Base-by-base conservation (phyloP, 1,140 invertebrate species). In the Oedothorax gibbosus region DNA sequence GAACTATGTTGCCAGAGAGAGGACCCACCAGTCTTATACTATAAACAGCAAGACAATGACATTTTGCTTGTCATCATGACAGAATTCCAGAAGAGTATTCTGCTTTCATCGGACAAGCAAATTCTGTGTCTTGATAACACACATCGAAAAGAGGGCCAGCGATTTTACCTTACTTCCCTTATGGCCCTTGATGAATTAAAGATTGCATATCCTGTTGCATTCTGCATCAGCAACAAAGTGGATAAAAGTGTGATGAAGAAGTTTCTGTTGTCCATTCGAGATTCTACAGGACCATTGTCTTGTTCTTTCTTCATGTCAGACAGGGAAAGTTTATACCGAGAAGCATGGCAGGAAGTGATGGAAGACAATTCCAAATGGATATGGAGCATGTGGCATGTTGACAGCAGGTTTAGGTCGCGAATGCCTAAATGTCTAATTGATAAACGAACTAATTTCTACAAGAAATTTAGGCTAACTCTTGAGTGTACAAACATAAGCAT, bases 331-430 rank as follows among this genome's bases (percentile, higher is more conserved):
- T 80, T 68, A 11, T 80, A 69, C 65, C 69, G 50, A 35, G 77
- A 80, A 56, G 64, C 77, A 56, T 80, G 77, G 77, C 49, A 56
- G 50, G 77, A 80, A 80, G 56, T 69, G 18, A 80, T 80, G 77
- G 15, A 68, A 21, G 77, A 68, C n/a, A 9, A 68, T 14, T 54
- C 77, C 15, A 68, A 49, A 7, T 80, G 77, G 77, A 11, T 80
- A 20, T 80, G 77, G 77, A 80, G 77, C 50, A 68, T 56, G 20
- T 80, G 77, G 77, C 57, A 66, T 35, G 50, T 80, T 1, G 77
- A 80, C 18, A 68, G 64, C 50, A 68, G 65, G 12, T 20, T 80
- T 21, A 49, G 65, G 8, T n/a, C 49, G 14, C 65, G 56, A 14
- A 35, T 80, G 12, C 10, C 21, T 10, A 21, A 35, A 4, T 35